Base-by-base conservation (phyloP, 2,113 vertebrate genomes). In the Plectropomus leopardus region DNA sequence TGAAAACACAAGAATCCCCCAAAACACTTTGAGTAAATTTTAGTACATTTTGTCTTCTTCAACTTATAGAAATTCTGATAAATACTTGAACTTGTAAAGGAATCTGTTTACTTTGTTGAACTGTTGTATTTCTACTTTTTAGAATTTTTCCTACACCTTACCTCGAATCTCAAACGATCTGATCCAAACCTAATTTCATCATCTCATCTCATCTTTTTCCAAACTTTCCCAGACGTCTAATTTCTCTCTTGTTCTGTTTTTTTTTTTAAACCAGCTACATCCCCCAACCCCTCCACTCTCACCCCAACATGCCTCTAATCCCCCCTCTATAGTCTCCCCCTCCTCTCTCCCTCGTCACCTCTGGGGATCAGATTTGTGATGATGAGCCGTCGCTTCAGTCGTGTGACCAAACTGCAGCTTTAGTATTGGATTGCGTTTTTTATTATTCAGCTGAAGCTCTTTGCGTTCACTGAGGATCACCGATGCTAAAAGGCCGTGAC, bases 351-450 rank as follows among this genome's bases (percentile, higher is more conserved):
- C 77, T 48, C 17, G 8, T 40, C 36, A 40, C 42, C 83, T 77
- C 74, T 19, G 47, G 69, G 84, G 79, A 87, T 80, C 72, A 53
- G 72, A 54, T 76, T 42, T 21, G 65, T 65, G 74, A 50, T 64
- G 75, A 78, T 55, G 51, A 40, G 36, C 36, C 36, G 36, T 40
- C 36, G 36, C 36, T 40, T 7, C 50, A 21, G 75, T 86, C 83
- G 83, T 88, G 87, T 86, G 87, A 86, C 76, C 64, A n/a, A 86
- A 86, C 86, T 23, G n/a, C 75, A 76, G 86, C 66, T 82, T 80
- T 71, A 19, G n/a, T 59, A 44, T 10, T 45, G n/a, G 65, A 70
- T 58, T 61, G 13, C 24, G 70, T 21, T 55, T 65, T 32, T 65
- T n/a, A 65, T 7, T 24, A 3, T 45, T 32, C 72, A 75, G 60